Conservation (phyloP, 2,113 vertebrate species). For the Poecile atricapillus region DNA sequence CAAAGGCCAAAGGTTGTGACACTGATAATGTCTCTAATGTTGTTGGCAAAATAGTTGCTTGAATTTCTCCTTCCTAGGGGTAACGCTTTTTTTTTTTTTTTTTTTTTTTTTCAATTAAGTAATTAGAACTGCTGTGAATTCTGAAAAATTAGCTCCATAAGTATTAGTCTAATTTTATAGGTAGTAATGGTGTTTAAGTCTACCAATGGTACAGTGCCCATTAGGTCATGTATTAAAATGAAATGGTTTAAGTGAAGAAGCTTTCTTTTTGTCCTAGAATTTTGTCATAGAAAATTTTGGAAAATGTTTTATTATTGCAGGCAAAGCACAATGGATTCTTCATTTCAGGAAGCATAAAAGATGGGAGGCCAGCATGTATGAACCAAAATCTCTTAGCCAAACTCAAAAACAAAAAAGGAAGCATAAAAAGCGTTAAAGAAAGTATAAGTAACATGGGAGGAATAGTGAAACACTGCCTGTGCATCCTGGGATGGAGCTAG, state of each 20-base stretch:
- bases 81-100: neutral
- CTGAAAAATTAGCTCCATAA: constrained; percentile 20
- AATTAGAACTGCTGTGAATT: constrained; percentile 34
- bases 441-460: neutral
- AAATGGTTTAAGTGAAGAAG: neutral
- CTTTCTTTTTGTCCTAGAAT: neutral
- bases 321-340: neutral
- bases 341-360: neutral
- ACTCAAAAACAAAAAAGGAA: neutral
- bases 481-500: neutral
- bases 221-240: neutral
- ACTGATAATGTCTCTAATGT: constrained; percentile 66
- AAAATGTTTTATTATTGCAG: neutral
- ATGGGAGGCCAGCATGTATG: neutral
- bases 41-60: constrained; percentile 60
- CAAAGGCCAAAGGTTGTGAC: constrained; percentile 68
- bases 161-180: constrained; percentile 4
- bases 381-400: neutral
- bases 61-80: constrained; percentile 37
- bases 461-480: neutral
- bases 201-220: neutral
- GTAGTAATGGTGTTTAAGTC: neutral
- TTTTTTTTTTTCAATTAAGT: constrained; percentile 48
- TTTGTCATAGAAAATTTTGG: neutral
- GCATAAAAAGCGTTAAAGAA: neutral